These are phyloP conservation scores for Arizona elegans DNA, from an alignment of 2,113 vertebrate species.

Conservation along the genomic window DNA sequence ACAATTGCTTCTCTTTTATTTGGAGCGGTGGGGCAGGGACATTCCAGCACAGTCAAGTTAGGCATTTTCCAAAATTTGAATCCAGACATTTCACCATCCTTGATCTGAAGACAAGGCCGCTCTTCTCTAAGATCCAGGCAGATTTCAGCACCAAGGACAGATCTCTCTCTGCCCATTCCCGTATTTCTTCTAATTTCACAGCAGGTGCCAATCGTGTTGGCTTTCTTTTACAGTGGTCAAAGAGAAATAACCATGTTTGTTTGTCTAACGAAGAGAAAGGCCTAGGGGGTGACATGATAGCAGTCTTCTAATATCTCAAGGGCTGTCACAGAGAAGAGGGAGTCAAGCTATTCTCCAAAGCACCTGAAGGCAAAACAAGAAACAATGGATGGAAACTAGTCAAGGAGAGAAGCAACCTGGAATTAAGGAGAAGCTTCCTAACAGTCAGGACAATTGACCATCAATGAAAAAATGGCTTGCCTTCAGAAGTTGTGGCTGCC, in stretches of 20 bases:
- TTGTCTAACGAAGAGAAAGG: too few species aligned
- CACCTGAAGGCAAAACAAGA: too few species aligned
- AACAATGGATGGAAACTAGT: too few species aligned
- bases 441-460: background rate
- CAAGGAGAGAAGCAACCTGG: background rate
- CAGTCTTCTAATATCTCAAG: too few species aligned
- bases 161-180: background rate
- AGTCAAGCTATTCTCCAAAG: too few species aligned
- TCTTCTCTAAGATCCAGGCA: background rate
- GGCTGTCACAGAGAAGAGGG: too few species aligned
- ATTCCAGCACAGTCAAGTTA: background rate
- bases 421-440: background rate
- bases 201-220: background rate
- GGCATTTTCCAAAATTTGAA: background rate
- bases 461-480: background rate
- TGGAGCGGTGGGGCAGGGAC: background rate
- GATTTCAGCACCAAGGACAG: constrained; percentile 30
- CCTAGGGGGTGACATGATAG: too few species aligned
- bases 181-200: background rate
- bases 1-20: background rate
- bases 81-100: fast-evolving
- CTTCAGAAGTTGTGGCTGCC: background rate
- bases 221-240: background rate
- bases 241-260: background rate
- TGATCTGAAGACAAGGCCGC: background rate